Evolutionary conservation across 2,113 vertebrate genomes (phyloP), one percentile per base, ranked within the genome.

Genomic region (Prunella fulvescens): DNA sequence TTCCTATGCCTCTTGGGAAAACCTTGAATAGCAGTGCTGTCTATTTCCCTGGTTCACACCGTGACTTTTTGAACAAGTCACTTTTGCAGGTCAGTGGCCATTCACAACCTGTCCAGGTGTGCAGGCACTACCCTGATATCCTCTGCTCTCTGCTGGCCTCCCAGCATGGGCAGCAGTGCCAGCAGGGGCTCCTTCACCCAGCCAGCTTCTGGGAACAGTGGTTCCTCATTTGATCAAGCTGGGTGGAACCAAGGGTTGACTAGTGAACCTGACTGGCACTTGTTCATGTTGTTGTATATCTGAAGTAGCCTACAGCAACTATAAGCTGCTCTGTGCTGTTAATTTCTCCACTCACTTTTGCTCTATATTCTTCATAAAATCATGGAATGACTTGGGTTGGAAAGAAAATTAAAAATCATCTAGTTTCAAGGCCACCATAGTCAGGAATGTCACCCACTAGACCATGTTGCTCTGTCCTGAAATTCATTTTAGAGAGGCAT

Each of bases 131-230:
- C 10, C 16, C 12, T 64, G 2, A 0, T 8, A 3, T 37, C 14
- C 37, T 33, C 58, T 58, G 23, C 9, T 1, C 31, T 51, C 57
- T 77, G 48, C 53, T 62, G 51, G 18, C 44, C 3, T 3, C 15
- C 53, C 2, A 2, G n/a, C 66, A 67, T 0, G 0, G 11, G 11
- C 7, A 85, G 8, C 25, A 62, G 28, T 1, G 1, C 11, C 1
- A 3, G 6, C 42, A 92, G 35, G 14, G 9, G 7, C 13, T 40
- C 33, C 58, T 60, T n/a, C 28, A 76, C 11, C 28, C 47, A 12
- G 28, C 3, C 45, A 60, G 23, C 51, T 28, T 13, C 7, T 4
- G 2, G n/a, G 24, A 81, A 7, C 19, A 9, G 12, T 8, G 9
- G 1, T 12, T 44, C 31, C 14, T 53, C 45, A 7, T 26, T 29